These are phyloP conservation scores for Acanthopagrus latus DNA, from an alignment of 2,797 vertebrate genomes.

Conservation along the genomic window DNA sequence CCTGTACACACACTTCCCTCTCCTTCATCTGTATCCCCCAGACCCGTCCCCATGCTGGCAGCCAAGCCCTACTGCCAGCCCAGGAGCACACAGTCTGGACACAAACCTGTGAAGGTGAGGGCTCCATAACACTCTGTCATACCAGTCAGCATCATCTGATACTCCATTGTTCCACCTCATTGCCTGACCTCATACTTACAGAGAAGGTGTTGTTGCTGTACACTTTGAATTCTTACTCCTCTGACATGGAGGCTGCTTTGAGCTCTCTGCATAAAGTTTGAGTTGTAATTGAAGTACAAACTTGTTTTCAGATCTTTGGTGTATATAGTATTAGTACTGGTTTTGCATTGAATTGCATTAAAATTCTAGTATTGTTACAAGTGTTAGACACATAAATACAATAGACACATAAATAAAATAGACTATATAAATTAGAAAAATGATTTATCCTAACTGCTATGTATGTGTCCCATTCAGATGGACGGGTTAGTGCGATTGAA, in stretches of 20 bases:
- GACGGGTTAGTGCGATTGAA: slow-evolving; percentile 92
- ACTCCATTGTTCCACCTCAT: slow-evolving; percentile 2
- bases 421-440: neutral
- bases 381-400: no score
- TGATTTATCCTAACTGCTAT: slow-evolving; percentile 4
- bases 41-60: slow-evolving; percentile 93
- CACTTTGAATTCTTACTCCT: neutral
- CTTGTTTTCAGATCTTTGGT: no score
- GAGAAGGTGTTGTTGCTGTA: slow-evolving; percentile 10
- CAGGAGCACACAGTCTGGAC: slow-evolving; percentile 85
- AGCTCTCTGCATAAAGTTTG: neutral
- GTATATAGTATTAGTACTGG: no score
- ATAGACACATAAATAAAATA: no score
- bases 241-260: neutral
- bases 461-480: slow-evolving; percentile 57
- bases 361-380: no score
- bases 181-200: neutral
- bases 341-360: no score
- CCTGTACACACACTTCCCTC: slow-evolving; percentile 80
- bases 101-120: slow-evolving; percentile 93
- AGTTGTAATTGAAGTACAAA: no score
- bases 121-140: neutral
- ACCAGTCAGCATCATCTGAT: slow-evolving; percentile 6
- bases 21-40: slow-evolving; percentile 76
- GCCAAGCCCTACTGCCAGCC: slow-evolving; percentile 96